Base-by-base conservation (phyloP, 2,888 invertebrate species). In the Idaea biselata region DNA sequence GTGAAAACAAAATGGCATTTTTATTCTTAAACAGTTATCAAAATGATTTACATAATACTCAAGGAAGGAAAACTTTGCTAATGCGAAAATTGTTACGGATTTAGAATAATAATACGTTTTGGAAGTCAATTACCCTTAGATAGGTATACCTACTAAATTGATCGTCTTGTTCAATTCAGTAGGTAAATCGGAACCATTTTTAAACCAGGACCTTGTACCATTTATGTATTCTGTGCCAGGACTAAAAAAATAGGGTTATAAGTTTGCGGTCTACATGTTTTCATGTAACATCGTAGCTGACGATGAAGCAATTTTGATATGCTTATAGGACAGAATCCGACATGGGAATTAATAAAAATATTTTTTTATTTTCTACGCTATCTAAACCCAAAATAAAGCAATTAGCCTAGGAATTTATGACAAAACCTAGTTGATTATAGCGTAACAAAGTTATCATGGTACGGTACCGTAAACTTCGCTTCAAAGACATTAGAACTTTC, bases 31-130 rank as follows among this genome's bases (percentile, higher is more conserved):
- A 61, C 60, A 60, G 66, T 65, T 66, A 70, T 68, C 61, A 58
- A 56, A 58, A 61, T 65, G n/a, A 68, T 72, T 70, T 68, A 61
- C 70, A 68, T 72, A 66, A 66, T 65, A 65, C 58, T 60, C 55
- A 57, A 59, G 55, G 59, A 61, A 67, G 67, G 59, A 58, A 25
- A 66, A 55, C 55, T 60, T 32, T 56, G 60, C 66, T 68, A 63
- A 65, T 55, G 64, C 32, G 60, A 67, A 65, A 67, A 68, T 68
- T 64, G 58, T 60, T 68, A 59, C 65, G 62, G 61, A 62, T 58
- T 63, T 56, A 6, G 66, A 65, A 65, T 68, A 64, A 66, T 63
- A 67, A 65, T 67, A 57, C 63, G 53, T 61, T 61, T 44, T 44
- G 44, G 11, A 44, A 44, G 44, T 44, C 14, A 44, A 44, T 44